Evolutionary conservation across 1,140 invertebrate species (phyloP).

Genomic region (Drosophila parvula): DNA sequence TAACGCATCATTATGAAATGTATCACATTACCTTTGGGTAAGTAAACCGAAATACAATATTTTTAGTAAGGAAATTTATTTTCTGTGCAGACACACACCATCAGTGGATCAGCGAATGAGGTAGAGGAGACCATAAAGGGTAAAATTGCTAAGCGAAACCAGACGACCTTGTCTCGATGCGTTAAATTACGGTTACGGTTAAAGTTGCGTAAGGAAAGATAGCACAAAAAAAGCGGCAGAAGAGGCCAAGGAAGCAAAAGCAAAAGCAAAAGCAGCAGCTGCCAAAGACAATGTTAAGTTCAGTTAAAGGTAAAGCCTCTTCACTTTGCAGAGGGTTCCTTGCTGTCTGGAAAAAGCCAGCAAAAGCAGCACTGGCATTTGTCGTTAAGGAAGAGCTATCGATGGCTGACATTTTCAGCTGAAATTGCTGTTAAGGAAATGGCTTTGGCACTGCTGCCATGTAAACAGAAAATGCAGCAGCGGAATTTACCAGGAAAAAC

Average conservation of each 20-base stretch:
- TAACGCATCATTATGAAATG: neutral
- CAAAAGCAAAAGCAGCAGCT: neutral
- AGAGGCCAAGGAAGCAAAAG: neutral
- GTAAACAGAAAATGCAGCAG: neutral
- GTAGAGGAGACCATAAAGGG: slow-evolving; percentile 25
- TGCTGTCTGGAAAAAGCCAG: slow-evolving; percentile 7
- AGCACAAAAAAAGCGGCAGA: slow-evolving; percentile 20
- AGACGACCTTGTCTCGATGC: slow-evolving; percentile 68
- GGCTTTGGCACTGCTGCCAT: neutral
- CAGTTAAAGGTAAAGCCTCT: neutral
- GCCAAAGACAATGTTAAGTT: neutral
- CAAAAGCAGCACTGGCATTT: neutral
- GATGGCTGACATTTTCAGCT: slow-evolving; percentile 10
- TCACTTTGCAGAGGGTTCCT: neutral
- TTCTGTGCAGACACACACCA: slow-evolving; percentile 4
- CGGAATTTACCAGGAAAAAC: neutral
- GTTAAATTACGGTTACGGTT: slow-evolving; percentile 63
- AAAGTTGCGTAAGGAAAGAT: slow-evolving; percentile 63
- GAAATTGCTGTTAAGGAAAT: slow-evolving; percentile 3
- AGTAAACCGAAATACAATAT: slow-evolving; percentile 5
- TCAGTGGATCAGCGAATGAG: slow-evolving; percentile 1
- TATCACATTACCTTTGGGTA: neutral
- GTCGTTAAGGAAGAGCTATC: slow-evolving; percentile 2
- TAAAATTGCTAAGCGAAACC: slow-evolving; percentile 64
- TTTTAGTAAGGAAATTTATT: slow-evolving; percentile 4